Conservation (phyloP, 2,797 vertebrate genomes). For the Megaceryle alcyon region DNA sequence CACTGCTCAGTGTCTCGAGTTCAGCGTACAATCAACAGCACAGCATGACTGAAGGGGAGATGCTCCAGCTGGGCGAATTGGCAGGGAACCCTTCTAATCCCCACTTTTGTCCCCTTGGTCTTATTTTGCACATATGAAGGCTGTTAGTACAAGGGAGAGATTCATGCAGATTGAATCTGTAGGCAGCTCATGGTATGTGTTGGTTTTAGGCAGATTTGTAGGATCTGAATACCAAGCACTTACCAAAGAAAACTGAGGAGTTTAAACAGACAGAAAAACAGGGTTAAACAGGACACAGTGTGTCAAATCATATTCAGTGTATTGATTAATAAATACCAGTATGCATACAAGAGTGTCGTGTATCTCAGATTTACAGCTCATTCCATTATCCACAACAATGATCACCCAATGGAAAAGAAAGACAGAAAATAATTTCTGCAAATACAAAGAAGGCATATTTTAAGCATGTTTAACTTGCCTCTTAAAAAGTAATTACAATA, state of each 20-base stretch:
- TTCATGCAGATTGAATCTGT: constrained; percentile 76
- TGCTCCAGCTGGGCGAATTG: constrained; percentile 31
- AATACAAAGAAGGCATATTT: constrained; percentile 76
- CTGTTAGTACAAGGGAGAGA: constrained; percentile 75
- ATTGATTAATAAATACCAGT: constrained; percentile 77
- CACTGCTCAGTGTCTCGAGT: constrained; percentile 12
- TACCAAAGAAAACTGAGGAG: constrained; percentile 76
- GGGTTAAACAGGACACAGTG: constrained; percentile 73
- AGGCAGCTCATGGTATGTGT: constrained; percentile 73
- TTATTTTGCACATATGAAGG: constrained; percentile 73
- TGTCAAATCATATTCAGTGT: constrained; percentile 74
- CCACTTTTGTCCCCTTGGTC: constrained; percentile 75
- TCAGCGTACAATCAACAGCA: neutral
- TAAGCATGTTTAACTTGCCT: constrained; percentile 69
- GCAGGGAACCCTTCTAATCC: constrained; percentile 46
- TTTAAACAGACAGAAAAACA: constrained; percentile 77
- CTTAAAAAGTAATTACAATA: constrained; percentile 68
- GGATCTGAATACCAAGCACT: constrained; percentile 82
- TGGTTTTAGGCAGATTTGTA: constrained; percentile 81
- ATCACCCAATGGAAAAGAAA: constrained; percentile 74
- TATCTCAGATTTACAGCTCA: constrained; percentile 74
- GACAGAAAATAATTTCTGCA: constrained; percentile 76
- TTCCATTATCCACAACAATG: constrained; percentile 77
- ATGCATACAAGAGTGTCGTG: constrained; percentile 74
- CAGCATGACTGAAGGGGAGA: neutral